phyloP scores from a whole-genome alignment of 2,888 invertebrate species.

The Mamestra brassicae region DNA sequence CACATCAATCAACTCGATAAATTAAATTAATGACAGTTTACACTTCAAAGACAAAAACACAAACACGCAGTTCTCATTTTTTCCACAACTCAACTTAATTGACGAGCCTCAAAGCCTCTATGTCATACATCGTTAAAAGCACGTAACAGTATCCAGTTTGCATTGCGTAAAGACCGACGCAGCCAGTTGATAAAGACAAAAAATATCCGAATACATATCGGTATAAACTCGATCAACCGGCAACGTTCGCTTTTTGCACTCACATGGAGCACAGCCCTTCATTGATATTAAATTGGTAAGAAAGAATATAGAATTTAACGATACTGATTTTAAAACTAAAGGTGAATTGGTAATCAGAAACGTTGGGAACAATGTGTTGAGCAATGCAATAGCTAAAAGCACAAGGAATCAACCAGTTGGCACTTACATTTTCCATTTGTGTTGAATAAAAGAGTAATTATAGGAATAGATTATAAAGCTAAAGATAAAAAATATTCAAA shows the following conservation, averaged over 20 bases:
- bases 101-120: constrained; percentile 47
- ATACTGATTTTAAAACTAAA: constrained; percentile 5
- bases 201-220: constrained; percentile 63
- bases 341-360: neutral
- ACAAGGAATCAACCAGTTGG: no score
- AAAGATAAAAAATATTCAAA: constrained; percentile 27
- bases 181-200: constrained; percentile 67
- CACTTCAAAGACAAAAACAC: constrained; percentile 30
- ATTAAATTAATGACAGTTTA: constrained; percentile 35
- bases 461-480: constrained; percentile 9
- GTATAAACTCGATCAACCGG: constrained; percentile 70
- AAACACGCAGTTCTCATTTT: constrained; percentile 13
- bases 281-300: constrained; percentile 37
- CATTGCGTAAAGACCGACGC: constrained; percentile 70
- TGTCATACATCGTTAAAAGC: constrained; percentile 64
- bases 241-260: constrained; percentile 71
- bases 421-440: neutral
- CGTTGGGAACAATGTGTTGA: neutral
- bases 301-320: neutral
- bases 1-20: constrained; percentile 16
- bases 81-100: constrained; percentile 45
- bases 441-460: constrained; percentile 3
- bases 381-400: neutral
- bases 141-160: constrained; percentile 64
- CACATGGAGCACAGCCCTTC: constrained; percentile 58